These are phyloP conservation scores for Pedionomus torquatus DNA, from an alignment of 2,113 vertebrate species.

Conservation along the genomic window DNA sequence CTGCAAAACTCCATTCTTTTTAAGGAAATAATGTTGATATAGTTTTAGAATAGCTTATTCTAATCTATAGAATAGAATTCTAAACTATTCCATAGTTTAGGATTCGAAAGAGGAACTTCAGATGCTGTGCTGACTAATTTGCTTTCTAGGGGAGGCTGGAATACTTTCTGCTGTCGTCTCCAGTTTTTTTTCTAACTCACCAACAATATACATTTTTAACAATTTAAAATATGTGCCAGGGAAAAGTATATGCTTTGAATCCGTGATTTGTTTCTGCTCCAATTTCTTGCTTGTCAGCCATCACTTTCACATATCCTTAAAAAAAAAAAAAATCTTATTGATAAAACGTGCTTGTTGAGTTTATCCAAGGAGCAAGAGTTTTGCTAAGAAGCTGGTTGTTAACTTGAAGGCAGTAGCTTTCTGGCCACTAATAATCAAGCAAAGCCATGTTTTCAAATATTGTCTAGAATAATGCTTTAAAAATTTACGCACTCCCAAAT, in stretches of 20 bases:
- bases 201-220: constrained; percentile 9
- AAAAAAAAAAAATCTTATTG: background rate
- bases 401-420: constrained; percentile 9
- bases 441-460: constrained; percentile 40
- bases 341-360: background rate
- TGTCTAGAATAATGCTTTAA: constrained; percentile 31
- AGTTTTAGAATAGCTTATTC: background rate
- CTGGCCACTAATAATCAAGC: background rate
- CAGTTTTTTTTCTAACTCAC: background rate
- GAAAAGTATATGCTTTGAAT: background rate
- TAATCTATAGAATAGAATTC: too few species aligned
- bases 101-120: background rate
- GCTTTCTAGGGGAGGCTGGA: background rate
- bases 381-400: background rate
- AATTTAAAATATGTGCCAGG: background rate
- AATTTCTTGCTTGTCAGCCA: background rate
- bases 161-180: background rate
- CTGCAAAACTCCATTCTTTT: background rate
- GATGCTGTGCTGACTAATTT: background rate
- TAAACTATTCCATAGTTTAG: background rate
- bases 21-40: background rate
- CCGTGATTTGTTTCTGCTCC: background rate
- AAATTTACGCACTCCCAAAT: constrained; percentile 47
- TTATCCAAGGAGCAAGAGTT: background rate
- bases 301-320: background rate